phyloP scores from a whole-genome alignment of 2,113 vertebrate genomes.

The Rhynchopsitta pachyrhyncha region DNA sequence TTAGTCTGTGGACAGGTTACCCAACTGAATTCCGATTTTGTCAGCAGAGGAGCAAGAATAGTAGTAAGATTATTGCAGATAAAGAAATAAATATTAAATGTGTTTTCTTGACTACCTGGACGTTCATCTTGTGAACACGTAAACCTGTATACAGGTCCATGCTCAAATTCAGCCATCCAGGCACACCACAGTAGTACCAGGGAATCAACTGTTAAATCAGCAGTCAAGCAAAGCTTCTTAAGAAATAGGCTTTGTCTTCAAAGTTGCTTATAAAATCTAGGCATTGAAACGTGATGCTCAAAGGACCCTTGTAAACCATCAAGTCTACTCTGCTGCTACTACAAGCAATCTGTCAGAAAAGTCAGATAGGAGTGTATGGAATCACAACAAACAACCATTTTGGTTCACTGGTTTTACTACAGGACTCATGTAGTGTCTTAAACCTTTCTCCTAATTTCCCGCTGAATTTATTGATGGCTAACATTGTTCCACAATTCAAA shows the following conservation, averaged over 20 bases:
- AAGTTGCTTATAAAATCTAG: neutral
- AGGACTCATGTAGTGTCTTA: neutral
- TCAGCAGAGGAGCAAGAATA: neutral
- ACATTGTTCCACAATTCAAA: neutral
- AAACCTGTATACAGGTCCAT: neutral
- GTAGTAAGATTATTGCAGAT: neutral
- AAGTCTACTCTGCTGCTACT: neutral
- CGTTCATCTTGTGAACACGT: neutral
- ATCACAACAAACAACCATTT: neutral
- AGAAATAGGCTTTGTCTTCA: neutral
- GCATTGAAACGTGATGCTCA: neutral
- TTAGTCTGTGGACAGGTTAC: neutral
- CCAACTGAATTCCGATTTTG: neutral
- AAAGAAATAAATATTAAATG: neutral
- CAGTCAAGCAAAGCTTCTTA: neutral
- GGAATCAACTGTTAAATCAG: neutral
- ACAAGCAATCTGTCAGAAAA: neutral
- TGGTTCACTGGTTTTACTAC: neutral
- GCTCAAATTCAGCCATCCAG: neutral
- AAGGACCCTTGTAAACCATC: neutral
- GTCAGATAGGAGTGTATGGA: neutral
- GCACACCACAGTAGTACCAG: neutral
- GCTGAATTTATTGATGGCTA: neutral
- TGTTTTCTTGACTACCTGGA: neutral
- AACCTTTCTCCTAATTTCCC: neutral